phyloP scores from a whole-genome alignment of 1,140 invertebrate genomes.

The Helicorthomorpha holstii region DNA sequence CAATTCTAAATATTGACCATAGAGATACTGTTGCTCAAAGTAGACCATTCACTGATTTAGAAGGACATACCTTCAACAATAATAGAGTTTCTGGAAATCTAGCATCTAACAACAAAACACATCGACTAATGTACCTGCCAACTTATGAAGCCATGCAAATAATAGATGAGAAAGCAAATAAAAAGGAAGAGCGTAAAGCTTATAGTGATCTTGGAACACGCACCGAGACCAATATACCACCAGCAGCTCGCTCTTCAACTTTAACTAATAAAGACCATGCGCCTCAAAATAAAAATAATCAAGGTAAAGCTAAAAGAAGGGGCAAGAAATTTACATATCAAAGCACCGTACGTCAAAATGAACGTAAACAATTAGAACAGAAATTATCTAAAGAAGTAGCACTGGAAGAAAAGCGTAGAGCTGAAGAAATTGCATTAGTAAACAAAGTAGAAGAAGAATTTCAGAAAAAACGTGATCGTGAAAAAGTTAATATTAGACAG shows the following conservation, averaged over 20 bases:
- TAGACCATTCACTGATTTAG: neutral
- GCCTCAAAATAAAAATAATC: neutral
- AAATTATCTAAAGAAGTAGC: conserved; percentile 54
- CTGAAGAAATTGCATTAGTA: conserved; percentile 37
- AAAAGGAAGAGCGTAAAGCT: conserved; percentile 14
- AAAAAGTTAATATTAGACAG: conserved; percentile 53
- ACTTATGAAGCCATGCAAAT: conserved; percentile 31
- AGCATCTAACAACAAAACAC: conserved; percentile 9
- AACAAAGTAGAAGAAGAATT: conserved; percentile 34
- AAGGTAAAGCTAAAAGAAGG: conserved; percentile 16
- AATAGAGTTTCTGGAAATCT: neutral
- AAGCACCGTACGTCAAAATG: conserved; percentile 56
- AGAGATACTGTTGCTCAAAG: neutral
- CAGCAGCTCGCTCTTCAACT: too few species aligned
- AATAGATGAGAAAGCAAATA: conserved; percentile 12
- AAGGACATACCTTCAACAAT: neutral
- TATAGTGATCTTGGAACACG: conserved; percentile 14
- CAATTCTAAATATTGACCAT: neutral
- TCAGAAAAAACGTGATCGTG: conserved; percentile 47
- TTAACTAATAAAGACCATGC: neutral
- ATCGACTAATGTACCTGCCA: conserved; percentile 55
- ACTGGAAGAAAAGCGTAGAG: conserved; percentile 49
- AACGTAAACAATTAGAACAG: conserved; percentile 50
- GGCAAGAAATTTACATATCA: conserved; percentile 58
- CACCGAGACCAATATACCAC: conserved; percentile 12